Base-by-base conservation (phyloP, 2,113 vertebrate species). In the Odocoileus virginianus region DNA sequence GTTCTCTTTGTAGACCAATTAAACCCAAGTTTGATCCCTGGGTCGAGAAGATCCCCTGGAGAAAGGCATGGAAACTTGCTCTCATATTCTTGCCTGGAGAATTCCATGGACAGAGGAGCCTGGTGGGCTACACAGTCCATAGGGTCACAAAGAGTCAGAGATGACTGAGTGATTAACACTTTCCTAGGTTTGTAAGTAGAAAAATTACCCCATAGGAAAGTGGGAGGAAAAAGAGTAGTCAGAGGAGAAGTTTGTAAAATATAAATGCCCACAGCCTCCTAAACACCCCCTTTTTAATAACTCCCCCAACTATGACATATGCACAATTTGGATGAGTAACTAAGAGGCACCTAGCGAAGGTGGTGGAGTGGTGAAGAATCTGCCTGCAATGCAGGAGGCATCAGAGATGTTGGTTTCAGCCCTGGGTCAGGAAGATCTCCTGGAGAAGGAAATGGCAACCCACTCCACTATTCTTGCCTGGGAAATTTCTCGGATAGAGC, bases 311-410 rank as follows among this genome's bases (percentile, higher is more conserved):
- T 13, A 87, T 33, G 12, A 60, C 30, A 78, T 33, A 50, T 0
- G 30, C 33, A 60, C 54, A 86, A 40, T 76, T 76, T 23, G 30
- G 33, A 11, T 30, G 43, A 43, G 25, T 43, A 55, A 86, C 33
- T 57, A 50, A 58, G 30, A 74, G 30, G 40, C 67, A 43, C 23
- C 16, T 21, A 21, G 40, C 36, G 25, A 86, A 50, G 64, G 19
- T 1, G 1, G 17, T 21, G 1, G 4, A 36, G 19, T 11, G 19
- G n/a, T 6, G 3, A 11, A 71, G 64, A 16, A 36, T 19, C 4
- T 71, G 64, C n/a, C 64, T 36, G n/a, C 64, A 21, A 17, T 3
- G 9, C n/a, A 36, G 19, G n/a, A 71, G n/a, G 12, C 67, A 11
- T 71, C 67, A 23, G 67, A 71, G 67, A 23, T 40, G 67, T 23